phyloP scores from a whole-genome alignment of 2,113 vertebrate genomes.

The Hiodon tergisus region DNA sequence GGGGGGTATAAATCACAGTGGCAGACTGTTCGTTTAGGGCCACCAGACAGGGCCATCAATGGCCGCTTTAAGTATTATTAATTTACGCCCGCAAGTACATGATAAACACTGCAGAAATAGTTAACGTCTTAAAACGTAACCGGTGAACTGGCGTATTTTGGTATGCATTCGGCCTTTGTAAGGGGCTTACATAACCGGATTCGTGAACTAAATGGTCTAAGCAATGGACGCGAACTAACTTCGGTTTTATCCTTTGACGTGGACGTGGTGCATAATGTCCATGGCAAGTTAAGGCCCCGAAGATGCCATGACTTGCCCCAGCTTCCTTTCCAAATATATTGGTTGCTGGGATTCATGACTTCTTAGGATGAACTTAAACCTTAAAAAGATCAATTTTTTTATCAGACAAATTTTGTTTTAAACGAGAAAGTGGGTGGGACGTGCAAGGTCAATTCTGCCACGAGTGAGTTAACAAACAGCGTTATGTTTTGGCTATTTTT shows the following conservation, averaged over 20 bases:
- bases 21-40: constrained; percentile 18
- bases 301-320: too few species aligned
- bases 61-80: not conserved
- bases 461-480: too few species aligned
- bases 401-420: too few species aligned
- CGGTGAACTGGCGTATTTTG: not conserved
- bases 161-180: not conserved
- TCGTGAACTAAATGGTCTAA: not conserved
- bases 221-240: not conserved
- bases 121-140: not conserved
- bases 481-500: too few species aligned
- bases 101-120: not conserved
- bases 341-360: not conserved
- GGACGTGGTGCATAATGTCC: too few species aligned
- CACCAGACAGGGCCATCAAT: constrained; percentile 10
- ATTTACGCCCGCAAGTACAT: not conserved
- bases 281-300: too few species aligned
- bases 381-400: too few species aligned
- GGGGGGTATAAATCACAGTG: constrained; percentile 36
- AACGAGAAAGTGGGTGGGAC: too few species aligned
- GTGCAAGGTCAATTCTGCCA: too few species aligned
- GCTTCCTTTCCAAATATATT: not conserved
- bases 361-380: too few species aligned
- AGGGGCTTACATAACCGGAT: not conserved
- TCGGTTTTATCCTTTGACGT: too few species aligned